Evolutionary conservation across 64 coral and sea anemone species (phyloP), one percentile per base, ranked within the genome.

Genomic region (Platygyra sinensis): DNA sequence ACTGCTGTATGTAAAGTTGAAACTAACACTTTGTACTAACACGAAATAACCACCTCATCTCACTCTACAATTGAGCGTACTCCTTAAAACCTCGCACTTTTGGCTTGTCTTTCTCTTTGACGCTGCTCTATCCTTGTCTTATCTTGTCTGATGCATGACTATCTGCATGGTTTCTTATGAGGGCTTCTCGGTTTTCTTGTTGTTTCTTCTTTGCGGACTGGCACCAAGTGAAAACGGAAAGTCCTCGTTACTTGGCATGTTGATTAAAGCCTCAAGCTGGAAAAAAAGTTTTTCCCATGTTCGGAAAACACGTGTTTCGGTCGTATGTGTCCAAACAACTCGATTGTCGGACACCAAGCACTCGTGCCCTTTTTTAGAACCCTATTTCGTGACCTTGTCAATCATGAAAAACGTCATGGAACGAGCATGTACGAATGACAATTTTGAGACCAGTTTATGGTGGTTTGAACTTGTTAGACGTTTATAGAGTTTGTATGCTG

Each of bases 1-100:
- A 85, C 63, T 72, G 22, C 81, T 85, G 81, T 85, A 85, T 85
- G 81, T 85, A 72, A 72, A 85, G 60, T 71, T 85, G 7, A 85
- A 71, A 27, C 81, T 85, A 85, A 85, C 81, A 67, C 22, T 85
- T 20, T 30, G 2, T n/a, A 71, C 81, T 85, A 85, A 85, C 81
- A 28, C 62, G 42, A 20, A 24, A 24, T 69, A 30, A 8, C 36
- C 20, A 46, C 36, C 10, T 8, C 19, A 1, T 67, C 20, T 67
- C 30, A 67, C 10, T 83, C 27, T 67, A 67, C 20, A 52, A 85
- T 50, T 71, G 10, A 15, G 78, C 55, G 32, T 72, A 20, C 81
- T 85, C 22, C 22, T 54, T 42, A 32, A 28, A 36, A 24, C 3
- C 29, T 46, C 31, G 16, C 61, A 65, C 61, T 83, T 19, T 63